Evolutionary conservation across 2,888 invertebrate genomes (phyloP).

Genomic region (Athalia cordata): DNA sequence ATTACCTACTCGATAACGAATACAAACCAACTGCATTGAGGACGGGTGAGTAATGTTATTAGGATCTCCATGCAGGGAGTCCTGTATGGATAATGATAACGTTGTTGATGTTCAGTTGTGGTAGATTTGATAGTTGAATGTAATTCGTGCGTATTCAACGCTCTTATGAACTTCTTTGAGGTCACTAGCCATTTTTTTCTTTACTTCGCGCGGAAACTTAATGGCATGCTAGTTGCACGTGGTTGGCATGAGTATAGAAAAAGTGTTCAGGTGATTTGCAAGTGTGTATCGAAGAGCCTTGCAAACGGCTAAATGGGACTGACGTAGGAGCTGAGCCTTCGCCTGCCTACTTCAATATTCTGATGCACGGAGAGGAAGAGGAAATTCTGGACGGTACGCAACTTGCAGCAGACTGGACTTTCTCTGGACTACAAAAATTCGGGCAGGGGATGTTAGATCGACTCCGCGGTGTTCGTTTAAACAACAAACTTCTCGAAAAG

Average conservation of each 20-base stretch:
- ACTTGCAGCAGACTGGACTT: slow-evolving; percentile 95
- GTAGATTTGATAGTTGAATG: too few species aligned
- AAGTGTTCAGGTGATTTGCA: slow-evolving; percentile 62
- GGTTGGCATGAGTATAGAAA: slow-evolving; percentile 52
- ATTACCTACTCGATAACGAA: slow-evolving; percentile 92
- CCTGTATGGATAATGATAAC: too few species aligned
- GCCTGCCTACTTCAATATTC: slow-evolving; percentile 93
- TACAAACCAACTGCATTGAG: slow-evolving; percentile 88
- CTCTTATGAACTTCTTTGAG: background rate
- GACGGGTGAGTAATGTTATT: slow-evolving; percentile 80
- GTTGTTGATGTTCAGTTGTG: too few species aligned
- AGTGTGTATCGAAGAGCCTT: slow-evolving; percentile 58
- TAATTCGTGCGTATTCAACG: too few species aligned
- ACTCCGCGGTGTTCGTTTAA: slow-evolving; percentile 86
- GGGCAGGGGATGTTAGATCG: slow-evolving; percentile 95
- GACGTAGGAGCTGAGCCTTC: slow-evolving; percentile 92
- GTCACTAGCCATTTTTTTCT: background rate
- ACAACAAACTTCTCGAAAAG: slow-evolving; percentile 91
- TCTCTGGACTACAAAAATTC: slow-evolving; percentile 95
- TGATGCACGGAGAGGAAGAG: slow-evolving; percentile 91
- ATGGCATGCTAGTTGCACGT: slow-evolving; percentile 27
- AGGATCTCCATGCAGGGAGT: too few species aligned
- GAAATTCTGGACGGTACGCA: slow-evolving; percentile 94
- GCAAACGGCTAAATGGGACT: slow-evolving; percentile 59
- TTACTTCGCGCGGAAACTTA: background rate